Conservation (phyloP, 2,797 vertebrate species). For the Delichon dasypus region DNA sequence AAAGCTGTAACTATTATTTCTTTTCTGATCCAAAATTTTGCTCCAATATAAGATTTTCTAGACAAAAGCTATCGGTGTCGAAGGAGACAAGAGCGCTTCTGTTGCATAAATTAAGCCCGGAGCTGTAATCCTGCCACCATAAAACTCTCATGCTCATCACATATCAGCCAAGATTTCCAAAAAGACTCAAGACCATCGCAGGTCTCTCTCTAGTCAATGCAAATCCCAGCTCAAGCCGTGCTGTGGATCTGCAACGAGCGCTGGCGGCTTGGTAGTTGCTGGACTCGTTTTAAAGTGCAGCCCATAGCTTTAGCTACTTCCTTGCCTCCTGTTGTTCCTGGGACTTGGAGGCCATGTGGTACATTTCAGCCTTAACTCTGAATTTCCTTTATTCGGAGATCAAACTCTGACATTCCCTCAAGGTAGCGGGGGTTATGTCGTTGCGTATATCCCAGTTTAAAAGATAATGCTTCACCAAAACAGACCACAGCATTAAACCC, state of each 20-base stretch:
- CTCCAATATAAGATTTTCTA: neutral
- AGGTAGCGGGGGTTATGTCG: conserved; percentile 32
- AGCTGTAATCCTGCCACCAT: neutral
- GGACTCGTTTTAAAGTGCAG: conserved; percentile 37
- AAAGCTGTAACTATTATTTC: neutral
- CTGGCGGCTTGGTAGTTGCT: neutral
- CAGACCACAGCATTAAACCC: conserved; percentile 47
- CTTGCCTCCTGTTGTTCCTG: conserved; percentile 57
- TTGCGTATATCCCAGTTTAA: conserved; percentile 53
- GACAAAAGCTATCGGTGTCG: conserved; percentile 4
- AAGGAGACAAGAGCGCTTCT: neutral
- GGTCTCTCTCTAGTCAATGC: neutral
- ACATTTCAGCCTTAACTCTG: conserved; percentile 72
- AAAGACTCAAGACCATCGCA: neutral
- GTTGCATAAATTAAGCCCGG: neutral
- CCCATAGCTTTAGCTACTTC: conserved; percentile 60
- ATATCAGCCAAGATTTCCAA: neutral
- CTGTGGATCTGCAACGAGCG: neutral
- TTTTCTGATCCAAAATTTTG: neutral
- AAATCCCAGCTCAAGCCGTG: neutral
- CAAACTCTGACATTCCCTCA: conserved; percentile 71
- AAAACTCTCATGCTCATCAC: neutral
- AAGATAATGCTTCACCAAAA: conserved; percentile 54
- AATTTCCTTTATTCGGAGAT: conserved; percentile 74
- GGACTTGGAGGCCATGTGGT: conserved; percentile 66